Conservation (phyloP, 1,140 invertebrate species). For the Drosophila miranda region DNA sequence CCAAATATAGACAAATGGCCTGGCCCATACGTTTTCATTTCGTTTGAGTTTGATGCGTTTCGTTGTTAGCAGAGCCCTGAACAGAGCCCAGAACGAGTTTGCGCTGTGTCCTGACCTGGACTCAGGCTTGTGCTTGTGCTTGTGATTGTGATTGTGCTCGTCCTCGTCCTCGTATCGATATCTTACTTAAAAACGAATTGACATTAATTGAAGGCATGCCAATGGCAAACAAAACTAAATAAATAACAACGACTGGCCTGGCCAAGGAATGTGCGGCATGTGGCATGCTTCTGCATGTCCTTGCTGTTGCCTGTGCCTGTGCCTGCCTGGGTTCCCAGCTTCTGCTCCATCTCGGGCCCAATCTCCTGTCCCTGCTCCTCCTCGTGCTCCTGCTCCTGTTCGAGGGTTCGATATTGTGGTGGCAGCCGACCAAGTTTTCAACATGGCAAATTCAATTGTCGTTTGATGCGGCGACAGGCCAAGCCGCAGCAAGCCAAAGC, state of each 20-base stretch:
- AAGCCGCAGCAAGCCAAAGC: conserved; percentile 43
- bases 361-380: conserved; percentile 4
- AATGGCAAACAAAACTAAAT: conserved; percentile 78
- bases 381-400: background rate
- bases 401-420: conserved; percentile 52
- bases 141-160: background rate
- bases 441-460: conserved; percentile 81
- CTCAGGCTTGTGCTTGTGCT: background rate
- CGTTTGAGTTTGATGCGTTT: conserved; percentile 60
- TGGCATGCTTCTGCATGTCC: conserved; percentile 43
- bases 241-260: conserved; percentile 67
- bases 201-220: conserved; percentile 80
- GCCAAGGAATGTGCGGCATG: conserved; percentile 52
- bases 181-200: conserved; percentile 81
- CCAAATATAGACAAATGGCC: conserved; percentile 76
- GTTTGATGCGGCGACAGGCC: conserved; percentile 68
- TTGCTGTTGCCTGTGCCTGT: background rate
- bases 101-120: too few relatives aligned
- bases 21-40: conserved; percentile 73
- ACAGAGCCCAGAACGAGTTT: background rate
- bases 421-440: conserved; percentile 66
- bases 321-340: background rate
- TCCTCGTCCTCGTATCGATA: conserved; percentile 59
- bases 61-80: conserved; percentile 12
- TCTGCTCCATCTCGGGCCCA: background rate